Percentiles rank a stretch among this genome's conserved stretches.
Evolutionary conservation across 1,140 invertebrate species (phyloP).

Genomic region (Branchinecta lindahli): DNA sequence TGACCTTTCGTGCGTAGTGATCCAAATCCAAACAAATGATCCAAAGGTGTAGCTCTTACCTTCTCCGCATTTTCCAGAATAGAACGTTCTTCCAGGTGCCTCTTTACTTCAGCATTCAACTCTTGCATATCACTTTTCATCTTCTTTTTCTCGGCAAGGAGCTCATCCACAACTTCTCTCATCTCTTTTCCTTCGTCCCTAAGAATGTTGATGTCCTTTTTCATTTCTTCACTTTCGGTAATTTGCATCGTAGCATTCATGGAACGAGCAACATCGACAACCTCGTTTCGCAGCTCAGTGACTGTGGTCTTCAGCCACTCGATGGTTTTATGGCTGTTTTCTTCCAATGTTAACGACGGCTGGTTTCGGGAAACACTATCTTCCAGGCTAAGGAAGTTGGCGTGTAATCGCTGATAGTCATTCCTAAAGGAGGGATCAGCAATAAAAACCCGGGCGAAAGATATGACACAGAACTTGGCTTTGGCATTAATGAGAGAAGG

Average conservation of each 20-base stretch:
- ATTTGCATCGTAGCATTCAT: slow-evolving; percentile 16
- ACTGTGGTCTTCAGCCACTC: slow-evolving; percentile 20
- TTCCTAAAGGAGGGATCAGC: slow-evolving; percentile 22
- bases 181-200: not conserved
- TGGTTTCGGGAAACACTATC: not conserved
- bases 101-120: no score
- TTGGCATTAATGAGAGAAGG: no score
- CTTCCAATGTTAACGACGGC: slow-evolving; percentile 7
- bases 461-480: no score
- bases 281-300: slow-evolving; percentile 17
- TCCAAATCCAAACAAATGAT: no score
- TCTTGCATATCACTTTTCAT: no score
- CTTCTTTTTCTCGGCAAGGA: no score
- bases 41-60: no score
- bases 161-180: not conserved
- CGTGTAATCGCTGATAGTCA: not conserved
- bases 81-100: no score
- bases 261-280: slow-evolving; percentile 16
- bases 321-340: slow-evolving; percentile 20
- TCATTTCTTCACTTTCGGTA: not conserved
- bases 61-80: no score
- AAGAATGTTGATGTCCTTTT: not conserved
- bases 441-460: no score
- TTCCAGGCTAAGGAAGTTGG: not conserved
- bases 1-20: no score